phyloP scores from a whole-genome alignment of 2,797 vertebrate species.

The Chelon labrosus region DNA sequence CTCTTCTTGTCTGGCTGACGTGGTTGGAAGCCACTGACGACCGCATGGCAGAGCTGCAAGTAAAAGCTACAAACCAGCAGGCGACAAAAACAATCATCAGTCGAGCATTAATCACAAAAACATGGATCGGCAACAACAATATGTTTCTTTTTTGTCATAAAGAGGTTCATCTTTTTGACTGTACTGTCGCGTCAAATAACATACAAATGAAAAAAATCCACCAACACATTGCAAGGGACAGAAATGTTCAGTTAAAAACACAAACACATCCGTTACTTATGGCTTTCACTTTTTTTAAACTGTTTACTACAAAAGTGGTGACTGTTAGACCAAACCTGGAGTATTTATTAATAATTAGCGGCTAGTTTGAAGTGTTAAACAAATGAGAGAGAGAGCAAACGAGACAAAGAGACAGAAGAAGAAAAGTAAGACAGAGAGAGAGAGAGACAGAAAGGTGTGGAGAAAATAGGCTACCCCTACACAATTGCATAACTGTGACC shows the following conservation, averaged over 20 bases:
- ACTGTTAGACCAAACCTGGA: too few relatives aligned
- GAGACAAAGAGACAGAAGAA: not conserved
- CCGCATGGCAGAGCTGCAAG: slow-evolving; percentile 52
- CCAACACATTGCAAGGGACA: not conserved
- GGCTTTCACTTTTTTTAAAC: not conserved
- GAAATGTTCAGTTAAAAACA: not conserved
- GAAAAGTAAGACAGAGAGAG: slow-evolving; percentile 3
- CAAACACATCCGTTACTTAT: too few relatives aligned
- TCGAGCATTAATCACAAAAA: not conserved
- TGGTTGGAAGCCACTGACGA: slow-evolving; percentile 62
- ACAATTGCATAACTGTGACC: slow-evolving; percentile 80
- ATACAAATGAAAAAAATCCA: not conserved
- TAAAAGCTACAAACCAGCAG: slow-evolving; percentile 38
- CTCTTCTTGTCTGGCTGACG: slow-evolving; percentile 58
- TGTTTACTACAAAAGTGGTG: not conserved
- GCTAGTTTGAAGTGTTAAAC: not conserved
- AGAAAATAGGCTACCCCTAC: slow-evolving; percentile 80
- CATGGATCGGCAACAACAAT: too few relatives aligned
- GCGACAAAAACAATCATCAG: slow-evolving; percentile 7
- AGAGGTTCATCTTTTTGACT: not conserved
- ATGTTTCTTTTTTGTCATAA: too few relatives aligned
- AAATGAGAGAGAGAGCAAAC: not conserved
- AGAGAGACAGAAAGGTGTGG: slow-evolving; percentile 16
- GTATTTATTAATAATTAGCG: too few relatives aligned
- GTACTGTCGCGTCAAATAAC: not conserved